phyloP scores from a whole-genome alignment of 1,140 invertebrate genomes.

The Hermatobates lingyangjiaoensis region DNA sequence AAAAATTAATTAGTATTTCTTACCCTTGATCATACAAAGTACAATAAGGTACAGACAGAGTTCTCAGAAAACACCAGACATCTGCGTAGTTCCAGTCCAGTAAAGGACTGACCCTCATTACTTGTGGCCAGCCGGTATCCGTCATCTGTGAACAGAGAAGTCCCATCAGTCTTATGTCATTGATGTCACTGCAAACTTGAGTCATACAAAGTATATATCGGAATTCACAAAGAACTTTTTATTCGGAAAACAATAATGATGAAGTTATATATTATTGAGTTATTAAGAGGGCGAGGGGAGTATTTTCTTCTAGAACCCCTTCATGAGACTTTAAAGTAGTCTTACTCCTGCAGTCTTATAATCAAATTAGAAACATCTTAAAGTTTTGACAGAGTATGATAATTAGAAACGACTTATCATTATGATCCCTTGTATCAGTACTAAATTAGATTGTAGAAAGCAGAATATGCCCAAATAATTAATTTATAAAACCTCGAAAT shows the following conservation, averaged over 20 bases:
- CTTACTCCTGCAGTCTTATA: too few species aligned
- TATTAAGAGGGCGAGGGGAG: not conserved
- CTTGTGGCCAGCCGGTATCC: conserved; percentile 67
- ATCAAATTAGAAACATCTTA: too few species aligned
- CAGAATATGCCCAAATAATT: too few species aligned
- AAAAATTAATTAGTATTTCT: conserved; percentile 14
- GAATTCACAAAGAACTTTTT: not conserved
- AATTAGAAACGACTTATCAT: too few species aligned
- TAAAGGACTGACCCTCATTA: conserved; percentile 73
- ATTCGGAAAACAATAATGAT: not conserved
- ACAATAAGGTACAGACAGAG: conserved; percentile 68
- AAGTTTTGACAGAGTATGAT: too few species aligned
- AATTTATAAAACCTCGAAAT: too few species aligned
- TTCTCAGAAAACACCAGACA: conserved; percentile 71
- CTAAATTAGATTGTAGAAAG: too few species aligned
- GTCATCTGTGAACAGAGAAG: conserved; percentile 40
- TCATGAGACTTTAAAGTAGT: not conserved
- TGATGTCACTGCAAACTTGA: not conserved
- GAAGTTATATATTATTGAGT: not conserved
- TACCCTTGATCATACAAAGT: conserved; percentile 68
- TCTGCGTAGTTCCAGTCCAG: conserved; percentile 76
- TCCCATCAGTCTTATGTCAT: too few species aligned
- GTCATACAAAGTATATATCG: not conserved
- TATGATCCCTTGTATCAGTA: too few species aligned
- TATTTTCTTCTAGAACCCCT: not conserved